phyloP scores from a whole-genome alignment of 2,888 invertebrate species.

The Brachypalpus laphriformis region DNA sequence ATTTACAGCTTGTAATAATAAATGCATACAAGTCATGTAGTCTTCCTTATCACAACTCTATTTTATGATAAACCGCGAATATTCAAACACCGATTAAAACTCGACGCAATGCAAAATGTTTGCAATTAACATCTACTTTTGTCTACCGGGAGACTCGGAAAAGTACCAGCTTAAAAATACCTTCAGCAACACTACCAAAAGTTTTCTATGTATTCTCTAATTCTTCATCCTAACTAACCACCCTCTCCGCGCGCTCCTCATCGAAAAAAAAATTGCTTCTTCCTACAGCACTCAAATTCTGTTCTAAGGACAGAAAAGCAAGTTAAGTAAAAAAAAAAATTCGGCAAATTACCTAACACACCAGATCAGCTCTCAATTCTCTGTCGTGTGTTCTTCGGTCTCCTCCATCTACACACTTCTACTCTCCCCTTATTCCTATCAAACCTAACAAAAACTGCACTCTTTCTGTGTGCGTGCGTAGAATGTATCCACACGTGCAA shows the following conservation, averaged over 20 bases:
- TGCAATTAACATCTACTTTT: too few relatives aligned
- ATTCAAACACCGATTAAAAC: too few relatives aligned
- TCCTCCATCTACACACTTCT: slow-evolving; percentile 17
- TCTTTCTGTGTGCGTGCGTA: slow-evolving; percentile 74
- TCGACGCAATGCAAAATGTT: too few relatives aligned
- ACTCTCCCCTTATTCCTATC: slow-evolving; percentile 20
- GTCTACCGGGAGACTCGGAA: background rate
- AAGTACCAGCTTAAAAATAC: background rate
- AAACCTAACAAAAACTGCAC: slow-evolving; percentile 64
- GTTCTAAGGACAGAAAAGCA: slow-evolving; percentile 57
- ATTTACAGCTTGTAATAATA: too few relatives aligned
- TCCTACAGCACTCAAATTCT: slow-evolving; percentile 34
- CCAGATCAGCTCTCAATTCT: slow-evolving; percentile 27
- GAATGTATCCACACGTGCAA: slow-evolving; percentile 67
- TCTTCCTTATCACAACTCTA: too few relatives aligned
- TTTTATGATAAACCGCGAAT: too few relatives aligned
- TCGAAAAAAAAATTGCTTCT: slow-evolving; percentile 1
- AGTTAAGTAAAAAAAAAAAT: slow-evolving; percentile 55
- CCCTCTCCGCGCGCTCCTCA: slow-evolving; percentile 18
- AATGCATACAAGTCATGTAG: too few relatives aligned
- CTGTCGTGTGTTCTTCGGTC: slow-evolving; percentile 16
- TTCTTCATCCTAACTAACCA: slow-evolving; percentile 29
- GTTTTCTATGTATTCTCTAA: slow-evolving; percentile 47
- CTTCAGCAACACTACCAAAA: slow-evolving; percentile 52
- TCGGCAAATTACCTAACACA: slow-evolving; percentile 69